Percentiles rank a stretch among this genome's conserved stretches.
Conservation (phyloP, 1,140 invertebrate genomes). For the Phocides pigmalion region DNA sequence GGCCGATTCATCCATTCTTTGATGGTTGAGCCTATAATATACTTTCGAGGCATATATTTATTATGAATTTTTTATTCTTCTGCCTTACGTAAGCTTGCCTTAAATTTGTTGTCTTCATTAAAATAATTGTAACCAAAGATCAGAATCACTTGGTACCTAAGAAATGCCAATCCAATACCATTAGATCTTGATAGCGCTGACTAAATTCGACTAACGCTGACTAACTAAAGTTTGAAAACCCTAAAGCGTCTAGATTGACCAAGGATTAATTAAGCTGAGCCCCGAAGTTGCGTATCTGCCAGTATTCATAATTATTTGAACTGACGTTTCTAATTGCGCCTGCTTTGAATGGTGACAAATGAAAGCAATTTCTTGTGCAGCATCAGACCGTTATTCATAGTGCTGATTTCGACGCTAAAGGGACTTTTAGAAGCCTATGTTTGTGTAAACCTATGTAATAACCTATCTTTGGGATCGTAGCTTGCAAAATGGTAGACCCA, state of each 20-base stretch:
- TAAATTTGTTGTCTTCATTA: neutral
- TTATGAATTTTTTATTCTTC: too few relatives aligned
- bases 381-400: neutral
- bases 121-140: neutral
- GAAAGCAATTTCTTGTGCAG: conserved; percentile 15
- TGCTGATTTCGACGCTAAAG: too few relatives aligned
- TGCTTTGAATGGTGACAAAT: conserved; percentile 22
- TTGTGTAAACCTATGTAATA: too few relatives aligned
- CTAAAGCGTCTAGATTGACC: conserved; percentile 16
- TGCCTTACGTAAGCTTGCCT: too few relatives aligned
- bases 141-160: neutral
- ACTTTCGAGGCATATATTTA: too few relatives aligned
- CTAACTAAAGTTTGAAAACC: conserved; percentile 13
- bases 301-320: conserved; percentile 4
- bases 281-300: conserved; percentile 17
- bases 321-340: conserved; percentile 26
- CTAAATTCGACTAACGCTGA: too few relatives aligned
- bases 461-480: too few relatives aligned
- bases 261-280: conserved; percentile 16
- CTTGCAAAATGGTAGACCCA: too few relatives aligned
- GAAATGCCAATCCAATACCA: neutral
- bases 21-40: too few relatives aligned
- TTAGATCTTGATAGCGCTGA: neutral
- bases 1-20: too few relatives aligned
- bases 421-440: too few relatives aligned